phyloP scores from a whole-genome alignment of 2,113 vertebrate species.

The Cynocephalus volans region DNA sequence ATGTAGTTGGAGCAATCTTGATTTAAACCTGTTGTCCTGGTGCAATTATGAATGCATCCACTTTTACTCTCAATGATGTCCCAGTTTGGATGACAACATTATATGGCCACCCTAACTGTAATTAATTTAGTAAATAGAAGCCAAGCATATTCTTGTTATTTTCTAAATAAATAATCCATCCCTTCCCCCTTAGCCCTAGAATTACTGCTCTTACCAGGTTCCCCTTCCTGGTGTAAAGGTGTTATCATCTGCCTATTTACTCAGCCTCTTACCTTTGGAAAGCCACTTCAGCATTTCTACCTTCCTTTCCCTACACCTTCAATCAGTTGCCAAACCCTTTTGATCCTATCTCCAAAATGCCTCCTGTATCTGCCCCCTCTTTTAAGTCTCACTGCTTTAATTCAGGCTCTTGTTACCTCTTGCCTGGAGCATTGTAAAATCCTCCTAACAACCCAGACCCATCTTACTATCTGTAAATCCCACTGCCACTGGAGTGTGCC shows the following conservation, averaged over 20 bases:
- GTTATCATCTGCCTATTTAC: background rate
- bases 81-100: constrained; percentile 28
- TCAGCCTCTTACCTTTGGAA: constrained; percentile 25
- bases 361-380: constrained; percentile 51
- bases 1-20: background rate
- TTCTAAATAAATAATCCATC: background rate
- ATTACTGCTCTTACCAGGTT: background rate
- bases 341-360: constrained; percentile 59
- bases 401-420: constrained; percentile 72
- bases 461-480: constrained; percentile 24
- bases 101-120: background rate
- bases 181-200: background rate
- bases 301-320: constrained; percentile 27
- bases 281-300: constrained; percentile 40
- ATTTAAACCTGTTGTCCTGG: constrained; percentile 14
- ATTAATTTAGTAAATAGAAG: background rate
- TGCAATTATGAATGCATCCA: background rate
- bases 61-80: constrained; percentile 14
- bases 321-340: constrained; percentile 67
- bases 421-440: constrained; percentile 70
- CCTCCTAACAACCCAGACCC: constrained; percentile 31
- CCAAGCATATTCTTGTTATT: background rate
- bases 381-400: constrained; percentile 73
- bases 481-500: background rate
- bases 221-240: background rate